Evolutionary conservation across 2,888 invertebrate genomes (phyloP).

Genomic region (Drosophila pseudotakahashii): DNA sequence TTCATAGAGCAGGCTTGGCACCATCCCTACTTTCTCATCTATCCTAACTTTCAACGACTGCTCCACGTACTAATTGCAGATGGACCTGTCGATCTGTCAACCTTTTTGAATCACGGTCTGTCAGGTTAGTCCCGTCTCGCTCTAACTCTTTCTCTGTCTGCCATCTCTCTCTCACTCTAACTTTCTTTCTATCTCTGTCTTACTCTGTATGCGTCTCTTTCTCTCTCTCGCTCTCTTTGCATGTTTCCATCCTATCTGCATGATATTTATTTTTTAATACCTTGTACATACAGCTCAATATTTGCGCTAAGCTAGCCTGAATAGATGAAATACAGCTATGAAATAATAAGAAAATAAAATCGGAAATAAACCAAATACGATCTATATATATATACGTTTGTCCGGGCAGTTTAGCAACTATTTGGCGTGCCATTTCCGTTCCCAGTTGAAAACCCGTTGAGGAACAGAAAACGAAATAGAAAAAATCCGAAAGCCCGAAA

Average conservation of each 20-base stretch:
- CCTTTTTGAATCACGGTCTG: slow-evolving; percentile 84
- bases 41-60: slow-evolving; percentile 60
- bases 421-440: slow-evolving; percentile 55
- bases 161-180: slow-evolving; percentile 6
- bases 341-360: slow-evolving; percentile 15
- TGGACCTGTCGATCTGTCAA: slow-evolving; percentile 84
- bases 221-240: slow-evolving; percentile 48
- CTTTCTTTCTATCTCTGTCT: slow-evolving; percentile 15
- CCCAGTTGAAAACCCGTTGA: slow-evolving; percentile 17
- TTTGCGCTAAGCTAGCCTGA: slow-evolving; percentile 44
- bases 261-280: slow-evolving; percentile 53
- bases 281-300: slow-evolving; percentile 42
- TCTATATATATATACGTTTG: slow-evolving; percentile 10
- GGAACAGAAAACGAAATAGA: slow-evolving; percentile 41
- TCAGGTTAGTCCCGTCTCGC: slow-evolving; percentile 83
- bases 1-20: background rate
- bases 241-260: slow-evolving; percentile 62
- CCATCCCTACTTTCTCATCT: slow-evolving; percentile 31
- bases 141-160: slow-evolving; percentile 17
- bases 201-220: slow-evolving; percentile 7
- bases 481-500: slow-evolving; percentile 11
- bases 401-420: slow-evolving; percentile 61
- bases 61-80: slow-evolving; percentile 82
- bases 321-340: slow-evolving; percentile 37
- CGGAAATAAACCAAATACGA: too few species aligned